Evolutionary conservation across 2,113 vertebrate species (phyloP).

Genomic region (Campylorhamphus procurvoides): DNA sequence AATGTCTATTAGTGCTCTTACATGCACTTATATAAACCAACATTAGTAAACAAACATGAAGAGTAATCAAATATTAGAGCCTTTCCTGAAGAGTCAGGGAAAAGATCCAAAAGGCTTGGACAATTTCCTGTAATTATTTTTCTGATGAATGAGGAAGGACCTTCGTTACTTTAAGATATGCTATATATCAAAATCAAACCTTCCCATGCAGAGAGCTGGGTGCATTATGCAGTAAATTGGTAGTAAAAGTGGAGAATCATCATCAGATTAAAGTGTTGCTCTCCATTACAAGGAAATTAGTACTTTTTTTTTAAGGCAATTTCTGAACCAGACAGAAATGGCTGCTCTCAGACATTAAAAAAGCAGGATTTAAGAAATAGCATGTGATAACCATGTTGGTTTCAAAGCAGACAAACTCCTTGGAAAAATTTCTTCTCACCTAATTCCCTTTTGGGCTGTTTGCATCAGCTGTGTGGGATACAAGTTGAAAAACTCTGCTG

Average conservation of each 20-base stretch:
- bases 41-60: not conserved
- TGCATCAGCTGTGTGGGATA: not conserved
- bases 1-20: not conserved
- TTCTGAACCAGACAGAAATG: not conserved
- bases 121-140: not conserved
- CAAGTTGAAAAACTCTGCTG: not conserved
- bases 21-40: not conserved
- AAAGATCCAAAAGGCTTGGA: not conserved
- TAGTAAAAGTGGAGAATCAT: not conserved
- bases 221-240: not conserved
- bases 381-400: not conserved
- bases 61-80: not conserved
- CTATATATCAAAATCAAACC: not conserved
- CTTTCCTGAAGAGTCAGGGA: not conserved
- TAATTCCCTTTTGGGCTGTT: not conserved
- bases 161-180: not conserved
- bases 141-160: not conserved
- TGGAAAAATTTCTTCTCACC: not conserved
- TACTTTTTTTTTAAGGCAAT: not conserved
- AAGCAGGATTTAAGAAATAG: not conserved
- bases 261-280: not conserved
- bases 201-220: not conserved
- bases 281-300: not conserved
- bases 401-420: not conserved
- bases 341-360: not conserved